A percentile compares a stretch with the other conserved stretches of the same genome.
Evolutionary conservation across 2,113 vertebrate species (phyloP).

Genomic region (Alaudala cheleensis): DNA sequence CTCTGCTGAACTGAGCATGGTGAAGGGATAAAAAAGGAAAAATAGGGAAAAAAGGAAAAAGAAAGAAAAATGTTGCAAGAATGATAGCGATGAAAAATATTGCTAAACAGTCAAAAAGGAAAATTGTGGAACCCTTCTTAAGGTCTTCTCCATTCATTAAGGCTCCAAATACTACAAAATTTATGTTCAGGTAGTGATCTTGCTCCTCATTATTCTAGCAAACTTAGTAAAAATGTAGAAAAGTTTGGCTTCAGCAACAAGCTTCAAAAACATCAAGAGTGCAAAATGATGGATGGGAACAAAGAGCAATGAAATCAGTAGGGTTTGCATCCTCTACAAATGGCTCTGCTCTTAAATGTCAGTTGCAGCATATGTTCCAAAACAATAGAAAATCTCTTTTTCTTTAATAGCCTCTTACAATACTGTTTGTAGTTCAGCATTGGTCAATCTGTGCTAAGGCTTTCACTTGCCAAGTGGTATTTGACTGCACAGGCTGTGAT

Average conservation of each 20-base stretch:
- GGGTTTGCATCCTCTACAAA: not conserved
- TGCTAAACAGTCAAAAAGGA: not conserved
- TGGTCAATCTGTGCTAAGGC: not conserved
- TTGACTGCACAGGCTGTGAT: not conserved
- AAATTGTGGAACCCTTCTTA: not conserved
- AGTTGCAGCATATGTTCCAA: not conserved
- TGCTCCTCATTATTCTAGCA: not conserved
- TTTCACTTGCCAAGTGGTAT: not conserved
- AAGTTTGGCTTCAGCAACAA: not conserved
- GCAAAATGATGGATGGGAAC: not conserved
- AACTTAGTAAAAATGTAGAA: not conserved
- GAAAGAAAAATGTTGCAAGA: not conserved
- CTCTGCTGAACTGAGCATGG: not conserved
- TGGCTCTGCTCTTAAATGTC: not conserved
- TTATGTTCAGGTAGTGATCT: not conserved
- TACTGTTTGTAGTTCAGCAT: not conserved
- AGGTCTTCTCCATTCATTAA: not conserved
- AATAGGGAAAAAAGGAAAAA: fast-evolving
- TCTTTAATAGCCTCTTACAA: not conserved
- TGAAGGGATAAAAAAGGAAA: fast-evolving
- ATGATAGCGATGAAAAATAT: not conserved
- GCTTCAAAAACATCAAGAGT: not conserved
- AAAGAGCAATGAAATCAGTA: not conserved
- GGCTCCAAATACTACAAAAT: not conserved
- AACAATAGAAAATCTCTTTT: not conserved